Conservation (phyloP, 2,888 invertebrate species). For the Archips crataeganus region DNA sequence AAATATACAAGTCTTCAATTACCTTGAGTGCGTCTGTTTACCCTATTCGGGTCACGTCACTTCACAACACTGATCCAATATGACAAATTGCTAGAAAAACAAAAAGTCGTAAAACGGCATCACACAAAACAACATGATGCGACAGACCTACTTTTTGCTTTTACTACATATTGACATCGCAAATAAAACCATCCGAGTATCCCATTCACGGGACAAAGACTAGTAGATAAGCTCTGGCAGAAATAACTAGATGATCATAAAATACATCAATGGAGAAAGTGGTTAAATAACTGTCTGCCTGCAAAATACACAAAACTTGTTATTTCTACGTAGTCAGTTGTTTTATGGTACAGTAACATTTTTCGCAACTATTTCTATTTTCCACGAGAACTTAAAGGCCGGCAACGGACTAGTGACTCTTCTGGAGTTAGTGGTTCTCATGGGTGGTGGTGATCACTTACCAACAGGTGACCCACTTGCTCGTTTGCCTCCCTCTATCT, state of each 20-base stretch:
- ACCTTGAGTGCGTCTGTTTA: background rate
- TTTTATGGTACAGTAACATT: too few species aligned
- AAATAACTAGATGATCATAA: slow-evolving; percentile 51
- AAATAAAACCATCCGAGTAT: slow-evolving; percentile 54
- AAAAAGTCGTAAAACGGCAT: slow-evolving; percentile 35
- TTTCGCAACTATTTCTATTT: too few species aligned
- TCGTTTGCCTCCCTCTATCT: too few species aligned
- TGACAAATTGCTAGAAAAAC: slow-evolving; percentile 35
- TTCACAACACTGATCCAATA: slow-evolving; percentile 34
- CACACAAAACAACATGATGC: slow-evolving; percentile 41
- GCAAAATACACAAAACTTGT: too few species aligned
- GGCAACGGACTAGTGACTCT: too few species aligned
- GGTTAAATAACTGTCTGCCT: background rate
- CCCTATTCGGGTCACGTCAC: slow-evolving; percentile 3
- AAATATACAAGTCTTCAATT: background rate
- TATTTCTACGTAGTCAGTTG: too few species aligned
- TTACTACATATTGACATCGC: slow-evolving; percentile 54
- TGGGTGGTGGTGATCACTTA: too few species aligned
- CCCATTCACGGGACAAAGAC: slow-evolving; percentile 57
- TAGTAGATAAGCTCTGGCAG: slow-evolving; percentile 49
- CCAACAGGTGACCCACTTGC: too few species aligned
- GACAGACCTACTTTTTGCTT: slow-evolving; percentile 46
- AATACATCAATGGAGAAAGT: slow-evolving; percentile 43
- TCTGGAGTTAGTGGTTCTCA: too few species aligned
- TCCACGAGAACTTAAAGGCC: too few species aligned